Evolutionary conservation across 2,113 vertebrate genomes (phyloP).

Genomic region (Pholis gunnellus): DNA sequence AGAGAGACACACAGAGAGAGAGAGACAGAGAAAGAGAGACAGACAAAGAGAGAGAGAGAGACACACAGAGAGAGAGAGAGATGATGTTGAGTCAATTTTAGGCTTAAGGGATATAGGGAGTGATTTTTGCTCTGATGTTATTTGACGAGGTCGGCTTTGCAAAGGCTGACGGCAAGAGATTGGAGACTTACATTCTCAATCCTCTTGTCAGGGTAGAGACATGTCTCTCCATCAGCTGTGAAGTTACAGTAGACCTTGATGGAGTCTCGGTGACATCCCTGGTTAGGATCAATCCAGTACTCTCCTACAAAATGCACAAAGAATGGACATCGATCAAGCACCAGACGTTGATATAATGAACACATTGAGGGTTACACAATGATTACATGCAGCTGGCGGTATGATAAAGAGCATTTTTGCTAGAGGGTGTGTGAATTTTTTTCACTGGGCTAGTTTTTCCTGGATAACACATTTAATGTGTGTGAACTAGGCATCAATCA

Average conservation of each 20-base stretch:
- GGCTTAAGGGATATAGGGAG: constrained; percentile 35
- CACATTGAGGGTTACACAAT: constrained; percentile 14
- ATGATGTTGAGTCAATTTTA: constrained; percentile 22
- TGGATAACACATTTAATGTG: neutral
- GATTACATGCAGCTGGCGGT: constrained; percentile 11
- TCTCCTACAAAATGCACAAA: constrained; percentile 83
- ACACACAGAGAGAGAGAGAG: neutral
- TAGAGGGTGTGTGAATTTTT: neutral
- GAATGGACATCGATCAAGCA: constrained; percentile 23
- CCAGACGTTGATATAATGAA: constrained; percentile 22
- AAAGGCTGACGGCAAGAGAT: constrained; percentile 33
- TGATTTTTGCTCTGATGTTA: constrained; percentile 52
- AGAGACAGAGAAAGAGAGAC: constrained; percentile 1
- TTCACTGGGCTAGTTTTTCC: neutral
- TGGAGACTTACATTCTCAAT: constrained; percentile 86
- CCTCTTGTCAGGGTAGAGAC: constrained; percentile 90
- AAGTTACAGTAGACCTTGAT: constrained; percentile 95
- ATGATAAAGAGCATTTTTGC: constrained; percentile 3
- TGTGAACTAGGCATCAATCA: neutral
- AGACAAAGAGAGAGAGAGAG: neutral
- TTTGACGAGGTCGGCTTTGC: constrained; percentile 44
- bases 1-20: neutral
- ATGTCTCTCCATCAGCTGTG: constrained; percentile 92
- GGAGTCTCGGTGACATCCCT: constrained; percentile 90
- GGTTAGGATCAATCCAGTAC: constrained; percentile 97